phyloP scores from a whole-genome alignment of 1,140 invertebrate species.

The Colletes gigas region DNA sequence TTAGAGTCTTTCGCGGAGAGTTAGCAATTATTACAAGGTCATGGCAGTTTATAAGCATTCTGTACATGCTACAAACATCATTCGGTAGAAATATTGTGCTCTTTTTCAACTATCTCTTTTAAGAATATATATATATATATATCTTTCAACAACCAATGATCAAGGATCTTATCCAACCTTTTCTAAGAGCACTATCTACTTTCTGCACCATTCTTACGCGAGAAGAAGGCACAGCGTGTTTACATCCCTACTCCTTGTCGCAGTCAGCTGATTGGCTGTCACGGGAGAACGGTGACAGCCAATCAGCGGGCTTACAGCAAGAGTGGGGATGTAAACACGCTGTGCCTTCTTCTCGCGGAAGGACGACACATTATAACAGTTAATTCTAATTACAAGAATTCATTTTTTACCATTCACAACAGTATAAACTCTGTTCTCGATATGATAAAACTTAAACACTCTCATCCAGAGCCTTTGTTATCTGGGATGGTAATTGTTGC shows the following conservation, averaged over 20 bases:
- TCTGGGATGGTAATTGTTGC: slow-evolving; percentile 61
- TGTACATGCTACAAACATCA: slow-evolving; percentile 66
- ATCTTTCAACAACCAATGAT: slow-evolving; percentile 47
- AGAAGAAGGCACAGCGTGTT: too few species aligned
- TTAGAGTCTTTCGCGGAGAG: slow-evolving; percentile 29
- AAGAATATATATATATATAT: slow-evolving; percentile 44
- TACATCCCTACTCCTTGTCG: too few species aligned
- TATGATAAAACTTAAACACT: slow-evolving; percentile 67
- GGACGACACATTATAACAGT: slow-evolving; percentile 62
- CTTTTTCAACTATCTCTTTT: slow-evolving; percentile 39
- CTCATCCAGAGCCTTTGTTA: slow-evolving; percentile 72
- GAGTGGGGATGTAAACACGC: too few species aligned
- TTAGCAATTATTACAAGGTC: slow-evolving; percentile 50
- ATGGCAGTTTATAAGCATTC: slow-evolving; percentile 67
- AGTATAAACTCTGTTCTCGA: slow-evolving; percentile 70
- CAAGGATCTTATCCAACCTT: slow-evolving; percentile 18
- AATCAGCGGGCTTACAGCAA: too few species aligned
- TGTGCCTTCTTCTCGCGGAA: too few species aligned
- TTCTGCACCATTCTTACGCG: slow-evolving; percentile 6
- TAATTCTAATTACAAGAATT: slow-evolving; percentile 68
- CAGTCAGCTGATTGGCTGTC: too few species aligned
- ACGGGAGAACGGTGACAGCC: too few species aligned
- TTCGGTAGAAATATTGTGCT: slow-evolving; percentile 53
- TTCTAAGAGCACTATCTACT: slow-evolving; percentile 47
- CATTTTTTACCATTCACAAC: slow-evolving; percentile 67